Conservation (phyloP, 1,140 invertebrate genomes). For the Eciton burchellii region DNA sequence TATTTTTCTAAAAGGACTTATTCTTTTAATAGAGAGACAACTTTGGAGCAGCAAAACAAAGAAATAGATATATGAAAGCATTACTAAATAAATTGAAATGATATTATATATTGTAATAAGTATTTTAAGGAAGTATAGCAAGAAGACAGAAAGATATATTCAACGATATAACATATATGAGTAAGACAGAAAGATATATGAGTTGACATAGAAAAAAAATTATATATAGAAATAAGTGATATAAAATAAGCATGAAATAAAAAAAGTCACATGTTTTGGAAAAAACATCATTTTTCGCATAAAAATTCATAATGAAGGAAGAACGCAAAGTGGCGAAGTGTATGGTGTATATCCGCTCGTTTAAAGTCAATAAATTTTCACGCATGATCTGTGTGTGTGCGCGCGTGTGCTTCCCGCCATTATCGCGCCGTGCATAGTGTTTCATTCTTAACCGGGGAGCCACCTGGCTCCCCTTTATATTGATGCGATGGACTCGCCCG, state of each 20-base stretch:
- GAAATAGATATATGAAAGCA: not conserved
- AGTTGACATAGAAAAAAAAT: too few species aligned
- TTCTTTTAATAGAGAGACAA: not conserved
- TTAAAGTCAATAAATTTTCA: constrained; percentile 54
- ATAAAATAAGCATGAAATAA: not conserved
- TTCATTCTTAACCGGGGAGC: constrained; percentile 73
- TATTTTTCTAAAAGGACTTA: constrained; percentile 11
- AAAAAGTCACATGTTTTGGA: too few species aligned
- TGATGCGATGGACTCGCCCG: constrained; percentile 78
- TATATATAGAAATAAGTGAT: too few species aligned
- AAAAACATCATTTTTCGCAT: not conserved
- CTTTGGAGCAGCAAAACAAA: not conserved
- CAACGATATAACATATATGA: constrained; percentile 1
- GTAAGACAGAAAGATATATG: too few species aligned
- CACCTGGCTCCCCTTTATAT: constrained; percentile 63
- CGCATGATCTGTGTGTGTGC: constrained; percentile 61
- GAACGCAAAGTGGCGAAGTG: constrained; percentile 42
- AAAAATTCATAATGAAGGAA: constrained; percentile 38
- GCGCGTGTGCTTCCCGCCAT: constrained; percentile 79
- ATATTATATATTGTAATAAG: constrained; percentile 7
- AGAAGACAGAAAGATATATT: not conserved
- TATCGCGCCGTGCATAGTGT: constrained; percentile 67
- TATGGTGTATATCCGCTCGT: constrained; percentile 65
- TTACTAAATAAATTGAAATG: constrained; percentile 3
- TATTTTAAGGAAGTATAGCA: constrained; percentile 15